Conservation (phyloP, 2,888 invertebrate species). For the Patella caerulea region DNA sequence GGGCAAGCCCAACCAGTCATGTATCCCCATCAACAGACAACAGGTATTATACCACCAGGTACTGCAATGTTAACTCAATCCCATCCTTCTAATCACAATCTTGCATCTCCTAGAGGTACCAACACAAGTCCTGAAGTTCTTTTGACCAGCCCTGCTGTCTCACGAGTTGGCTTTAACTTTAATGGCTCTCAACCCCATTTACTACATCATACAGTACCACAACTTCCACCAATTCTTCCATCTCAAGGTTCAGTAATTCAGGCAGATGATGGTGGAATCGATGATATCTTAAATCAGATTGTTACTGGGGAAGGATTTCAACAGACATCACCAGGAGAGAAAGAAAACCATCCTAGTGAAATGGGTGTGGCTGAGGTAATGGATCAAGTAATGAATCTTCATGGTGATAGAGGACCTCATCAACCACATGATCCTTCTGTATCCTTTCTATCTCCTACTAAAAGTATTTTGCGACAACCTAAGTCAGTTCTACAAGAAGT, state of each 20-base stretch:
- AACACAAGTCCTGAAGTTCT: constrained; percentile 21
- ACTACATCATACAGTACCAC: constrained; percentile 20
- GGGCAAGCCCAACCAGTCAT: constrained; percentile 17
- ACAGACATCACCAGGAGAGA: background rate
- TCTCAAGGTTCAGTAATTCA: background rate
- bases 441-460: background rate
- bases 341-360: too few relatives aligned
- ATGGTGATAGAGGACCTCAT: background rate
- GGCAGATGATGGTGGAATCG: background rate
- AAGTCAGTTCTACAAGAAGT: background rate
- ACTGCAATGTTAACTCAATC: constrained; percentile 21
- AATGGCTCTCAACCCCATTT: constrained; percentile 9
- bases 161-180: background rate
- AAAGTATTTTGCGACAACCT: background rate
- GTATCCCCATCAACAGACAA: constrained; percentile 26
- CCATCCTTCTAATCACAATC: constrained; percentile 26
- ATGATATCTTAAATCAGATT: constrained; percentile 7
- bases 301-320: constrained; percentile 10
- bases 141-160: constrained; percentile 12
- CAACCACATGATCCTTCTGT: background rate
- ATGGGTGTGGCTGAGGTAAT: too few relatives aligned
- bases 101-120: constrained; percentile 19
- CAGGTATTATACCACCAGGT: constrained; percentile 22
- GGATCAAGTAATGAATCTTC: background rate
- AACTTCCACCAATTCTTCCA: constrained; percentile 12